phyloP scores from a whole-genome alignment of 2,888 invertebrate genomes.

The Perithous albicinctus region DNA sequence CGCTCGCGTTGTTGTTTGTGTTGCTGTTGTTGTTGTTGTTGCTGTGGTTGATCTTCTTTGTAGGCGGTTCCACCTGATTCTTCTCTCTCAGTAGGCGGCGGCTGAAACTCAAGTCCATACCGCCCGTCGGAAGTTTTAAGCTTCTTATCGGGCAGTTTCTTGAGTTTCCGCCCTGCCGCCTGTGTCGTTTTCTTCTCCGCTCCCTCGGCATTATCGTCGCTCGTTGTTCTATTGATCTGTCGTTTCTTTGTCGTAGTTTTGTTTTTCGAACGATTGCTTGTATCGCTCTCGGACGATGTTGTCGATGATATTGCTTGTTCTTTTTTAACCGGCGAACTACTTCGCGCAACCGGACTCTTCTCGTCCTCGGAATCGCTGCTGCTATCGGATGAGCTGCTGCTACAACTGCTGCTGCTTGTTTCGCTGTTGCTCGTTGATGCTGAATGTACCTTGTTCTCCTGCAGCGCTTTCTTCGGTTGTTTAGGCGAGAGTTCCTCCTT shows the following conservation, averaged over 20 bases:
- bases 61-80: conserved; percentile 86
- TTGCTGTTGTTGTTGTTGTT: conserved; percentile 45
- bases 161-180: conserved; percentile 85
- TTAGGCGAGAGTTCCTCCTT: conserved; percentile 65
- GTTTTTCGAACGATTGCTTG: conserved; percentile 75
- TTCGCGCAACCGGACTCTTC: conserved; percentile 74
- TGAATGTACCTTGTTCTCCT: conserved; percentile 79
- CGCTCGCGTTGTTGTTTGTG: conserved; percentile 51
- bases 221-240: conserved; percentile 63
- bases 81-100: conserved; percentile 91
- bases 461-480: conserved; percentile 46
- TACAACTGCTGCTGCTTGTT: conserved; percentile 85
- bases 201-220: conserved; percentile 57
- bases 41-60: conserved; percentile 73
- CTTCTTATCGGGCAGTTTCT: conserved; percentile 92
- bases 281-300: conserved; percentile 81
- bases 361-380: conserved; percentile 82
- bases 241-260: conserved; percentile 67
- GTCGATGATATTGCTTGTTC: conserved; percentile 78
- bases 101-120: conserved; percentile 90
- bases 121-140: conserved; percentile 94
- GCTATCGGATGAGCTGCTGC: conserved; percentile 84
- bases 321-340: conserved; percentile 70
- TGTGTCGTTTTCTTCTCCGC: conserved; percentile 76
- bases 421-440: conserved; percentile 86